A percentile compares a stretch with the other conserved stretches of the same genome.
phyloP scores from a whole-genome alignment of 2,888 invertebrate species.

The Hirtodrosophila cameraria region DNA sequence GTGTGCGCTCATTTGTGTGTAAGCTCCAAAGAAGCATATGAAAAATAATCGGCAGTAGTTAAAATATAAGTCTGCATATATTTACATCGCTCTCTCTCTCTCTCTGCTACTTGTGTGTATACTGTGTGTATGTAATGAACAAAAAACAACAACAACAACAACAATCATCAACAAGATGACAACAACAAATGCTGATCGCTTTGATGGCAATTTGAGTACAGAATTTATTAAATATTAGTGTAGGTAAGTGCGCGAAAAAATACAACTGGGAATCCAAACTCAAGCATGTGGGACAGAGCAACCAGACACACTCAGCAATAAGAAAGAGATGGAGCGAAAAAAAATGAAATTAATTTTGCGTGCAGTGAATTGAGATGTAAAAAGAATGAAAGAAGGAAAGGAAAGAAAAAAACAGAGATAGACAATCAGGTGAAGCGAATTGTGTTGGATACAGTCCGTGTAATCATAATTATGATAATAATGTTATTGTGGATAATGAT shows the following conservation, averaged over 20 bases:
- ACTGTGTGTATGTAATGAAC: constrained; percentile 51
- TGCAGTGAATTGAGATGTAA: constrained; percentile 18
- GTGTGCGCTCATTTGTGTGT: constrained; percentile 40
- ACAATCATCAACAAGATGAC: constrained; percentile 6
- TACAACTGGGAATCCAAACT: too few relatives aligned
- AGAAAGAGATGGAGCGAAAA: neutral
- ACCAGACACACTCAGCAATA: neutral
- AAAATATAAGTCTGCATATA: constrained; percentile 51
- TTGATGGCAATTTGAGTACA: constrained; percentile 53
- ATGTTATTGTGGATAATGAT: constrained; percentile 7
- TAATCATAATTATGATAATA: constrained; percentile 10
- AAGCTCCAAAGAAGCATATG: constrained; percentile 51
- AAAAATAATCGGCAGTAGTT: constrained; percentile 64
- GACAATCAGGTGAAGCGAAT: constrained; percentile 29
- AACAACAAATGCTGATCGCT: constrained; percentile 55
- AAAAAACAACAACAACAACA: constrained; percentile 13
- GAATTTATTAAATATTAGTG: constrained; percentile 73
- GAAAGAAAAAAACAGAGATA: constrained; percentile 1
- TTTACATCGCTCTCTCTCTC: constrained; percentile 16
- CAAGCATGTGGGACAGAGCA: neutral
- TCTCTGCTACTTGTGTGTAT: neutral
- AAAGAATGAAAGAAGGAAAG: constrained; percentile 6
- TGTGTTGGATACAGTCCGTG: neutral
- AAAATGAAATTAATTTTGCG: constrained; percentile 60
- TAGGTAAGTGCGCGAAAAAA: constrained; percentile 65